Conservation (phyloP, 2,113 vertebrate species). For the Gadus macrocephalus region DNA sequence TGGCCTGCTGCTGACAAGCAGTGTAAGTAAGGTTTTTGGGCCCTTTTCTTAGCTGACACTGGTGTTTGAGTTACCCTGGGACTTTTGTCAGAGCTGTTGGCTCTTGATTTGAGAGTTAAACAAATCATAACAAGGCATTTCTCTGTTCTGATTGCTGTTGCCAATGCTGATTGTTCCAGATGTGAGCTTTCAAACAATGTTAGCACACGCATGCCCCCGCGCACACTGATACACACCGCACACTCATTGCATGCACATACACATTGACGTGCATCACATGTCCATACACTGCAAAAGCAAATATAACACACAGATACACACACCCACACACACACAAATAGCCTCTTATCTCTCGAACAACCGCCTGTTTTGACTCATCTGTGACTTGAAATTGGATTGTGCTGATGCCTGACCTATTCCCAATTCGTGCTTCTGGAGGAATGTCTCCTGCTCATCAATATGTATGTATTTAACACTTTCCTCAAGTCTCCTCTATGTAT, state of each 20-base stretch:
- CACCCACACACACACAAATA: no score
- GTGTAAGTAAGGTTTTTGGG: conserved; percentile 64
- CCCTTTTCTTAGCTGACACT: conserved; percentile 40
- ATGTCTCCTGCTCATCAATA: no score
- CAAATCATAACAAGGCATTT: conserved; percentile 48
- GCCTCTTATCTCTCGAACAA: no score
- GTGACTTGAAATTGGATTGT: no score
- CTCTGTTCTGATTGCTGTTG: conserved; percentile 43
- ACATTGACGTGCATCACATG: background rate
- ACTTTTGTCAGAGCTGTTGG: conserved; percentile 50
- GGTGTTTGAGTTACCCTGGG: conserved; percentile 49
- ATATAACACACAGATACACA: background rate
- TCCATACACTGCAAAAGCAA: conserved; percentile 10
- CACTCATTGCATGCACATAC: conserved; percentile 3
- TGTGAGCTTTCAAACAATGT: conserved; percentile 41
- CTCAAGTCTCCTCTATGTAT: no score
- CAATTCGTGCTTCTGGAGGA: no score
- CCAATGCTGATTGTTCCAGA: conserved; percentile 51
- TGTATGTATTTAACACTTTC: no score
- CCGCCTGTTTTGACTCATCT: no score
- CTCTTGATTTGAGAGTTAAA: conserved; percentile 51
- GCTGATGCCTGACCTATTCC: no score
- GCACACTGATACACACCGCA: background rate
- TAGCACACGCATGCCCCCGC: background rate
- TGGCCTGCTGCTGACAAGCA: conserved; percentile 65